A percentile compares a stretch with the other conserved stretches of the same genome.
phyloP scores from a whole-genome alignment of 2,888 invertebrate genomes.

The Leptinotarsa haldemani region DNA sequence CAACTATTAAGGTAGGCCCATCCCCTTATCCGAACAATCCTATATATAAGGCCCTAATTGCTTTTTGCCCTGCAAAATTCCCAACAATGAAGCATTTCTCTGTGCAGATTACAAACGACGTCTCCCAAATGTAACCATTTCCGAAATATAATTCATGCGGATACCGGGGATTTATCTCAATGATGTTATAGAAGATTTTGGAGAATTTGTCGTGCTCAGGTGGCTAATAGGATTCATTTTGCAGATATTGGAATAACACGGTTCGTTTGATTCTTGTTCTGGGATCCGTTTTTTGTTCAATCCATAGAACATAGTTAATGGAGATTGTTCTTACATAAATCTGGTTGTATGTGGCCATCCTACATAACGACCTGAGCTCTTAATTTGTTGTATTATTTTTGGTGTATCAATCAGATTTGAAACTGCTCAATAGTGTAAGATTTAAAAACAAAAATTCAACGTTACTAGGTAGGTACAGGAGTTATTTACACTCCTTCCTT shows the following conservation, averaged over 20 bases:
- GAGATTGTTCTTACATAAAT: too few relatives aligned
- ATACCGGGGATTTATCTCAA: slow-evolving; percentile 2
- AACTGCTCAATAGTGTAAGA: too few relatives aligned
- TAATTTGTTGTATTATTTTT: too few relatives aligned
- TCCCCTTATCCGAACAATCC: not conserved
- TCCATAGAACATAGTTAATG: not conserved
- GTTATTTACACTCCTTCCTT: too few relatives aligned
- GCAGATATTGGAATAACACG: not conserved
- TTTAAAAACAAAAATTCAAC: too few relatives aligned
- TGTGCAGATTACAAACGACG: slow-evolving; percentile 5
- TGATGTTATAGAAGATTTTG: slow-evolving; percentile 13
- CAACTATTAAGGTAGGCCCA: slow-evolving; percentile 1
- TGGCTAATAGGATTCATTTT: not conserved
- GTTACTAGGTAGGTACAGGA: too few relatives aligned
- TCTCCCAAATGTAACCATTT: slow-evolving; percentile 6
- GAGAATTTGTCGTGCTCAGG: slow-evolving; percentile 1
- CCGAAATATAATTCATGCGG: slow-evolving; percentile 17
- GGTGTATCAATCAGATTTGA: too few relatives aligned
- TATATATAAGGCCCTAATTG: slow-evolving; percentile 18
- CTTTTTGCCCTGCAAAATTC: slow-evolving; percentile 15
- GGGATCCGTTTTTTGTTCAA: not conserved
- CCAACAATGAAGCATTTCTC: not conserved
- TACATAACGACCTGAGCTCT: too few relatives aligned
- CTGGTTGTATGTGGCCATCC: too few relatives aligned
- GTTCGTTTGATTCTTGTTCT: not conserved